A percentile compares a stretch with the other conserved stretches of the same genome.
Conservation (phyloP, 2,113 vertebrate genomes). For the Dicerorhinus sumatrensis region DNA sequence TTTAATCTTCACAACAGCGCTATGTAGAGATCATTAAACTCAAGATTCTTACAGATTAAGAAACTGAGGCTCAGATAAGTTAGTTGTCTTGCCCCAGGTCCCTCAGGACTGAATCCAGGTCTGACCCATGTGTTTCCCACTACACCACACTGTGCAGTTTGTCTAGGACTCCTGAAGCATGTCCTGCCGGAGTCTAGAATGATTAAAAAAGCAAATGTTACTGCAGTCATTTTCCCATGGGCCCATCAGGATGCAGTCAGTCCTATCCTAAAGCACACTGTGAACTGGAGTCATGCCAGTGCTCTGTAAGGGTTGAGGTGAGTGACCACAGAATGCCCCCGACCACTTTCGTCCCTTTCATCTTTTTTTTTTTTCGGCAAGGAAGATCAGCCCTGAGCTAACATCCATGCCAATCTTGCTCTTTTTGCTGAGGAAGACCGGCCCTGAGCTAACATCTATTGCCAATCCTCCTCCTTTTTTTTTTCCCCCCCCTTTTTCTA, state of each 20-base stretch:
- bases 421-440: too few species aligned
- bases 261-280: neutral
- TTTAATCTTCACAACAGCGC: neutral
- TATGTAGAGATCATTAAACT: neutral
- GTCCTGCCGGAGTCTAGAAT: neutral
- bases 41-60: slow-evolving; percentile 20
- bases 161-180: neutral
- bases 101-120: neutral
- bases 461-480: too few species aligned
- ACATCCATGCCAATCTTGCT: too few species aligned
- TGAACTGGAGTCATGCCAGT: neutral
- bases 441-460: too few species aligned
- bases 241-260: neutral
- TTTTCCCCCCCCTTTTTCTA: too few species aligned
- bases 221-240: neutral
- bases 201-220: neutral
- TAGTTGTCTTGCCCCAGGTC: neutral
- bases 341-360: neutral
- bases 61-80: neutral
- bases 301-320: neutral
- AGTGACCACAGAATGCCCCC: neutral
- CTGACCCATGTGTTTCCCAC: neutral
- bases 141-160: neutral
- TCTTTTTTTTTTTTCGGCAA: neutral
- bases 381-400: too few species aligned